Conservation (phyloP, 2,888 invertebrate species). For the Smittia sp. region DNA sequence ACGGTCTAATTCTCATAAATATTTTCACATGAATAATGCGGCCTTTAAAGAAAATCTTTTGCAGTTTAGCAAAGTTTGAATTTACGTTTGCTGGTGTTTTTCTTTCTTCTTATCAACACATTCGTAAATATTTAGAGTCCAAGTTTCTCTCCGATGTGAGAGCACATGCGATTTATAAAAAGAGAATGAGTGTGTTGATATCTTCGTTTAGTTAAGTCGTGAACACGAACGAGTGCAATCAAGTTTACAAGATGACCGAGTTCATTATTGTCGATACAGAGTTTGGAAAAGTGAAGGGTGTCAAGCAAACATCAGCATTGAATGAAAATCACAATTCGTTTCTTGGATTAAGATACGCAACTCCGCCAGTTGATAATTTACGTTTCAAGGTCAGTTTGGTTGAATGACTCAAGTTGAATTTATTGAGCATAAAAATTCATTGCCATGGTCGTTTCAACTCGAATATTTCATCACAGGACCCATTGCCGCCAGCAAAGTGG, state of each 20-base stretch:
- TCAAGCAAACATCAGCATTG: background rate
- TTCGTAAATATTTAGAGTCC: background rate
- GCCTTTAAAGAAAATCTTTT: slow-evolving; percentile 13
- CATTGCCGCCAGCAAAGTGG: slow-evolving; percentile 1
- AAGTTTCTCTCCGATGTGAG: background rate
- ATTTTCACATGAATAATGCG: slow-evolving; percentile 35
- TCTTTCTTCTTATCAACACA: background rate
- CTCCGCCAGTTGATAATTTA: slow-evolving; percentile 16
- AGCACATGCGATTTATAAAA: too few relatives aligned
- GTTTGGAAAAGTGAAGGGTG: slow-evolving; percentile 23
- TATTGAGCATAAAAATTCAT: background rate
- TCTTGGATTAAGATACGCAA: slow-evolving; percentile 23
- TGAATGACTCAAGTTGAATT: slow-evolving; percentile 2
- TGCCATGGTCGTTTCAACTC: background rate
- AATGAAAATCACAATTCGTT: background rate
- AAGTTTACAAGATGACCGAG: background rate
- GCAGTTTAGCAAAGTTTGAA: slow-evolving; percentile 35
- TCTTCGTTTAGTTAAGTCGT: too few relatives aligned
- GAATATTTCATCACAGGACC: slow-evolving; percentile 47
- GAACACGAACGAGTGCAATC: too few relatives aligned
- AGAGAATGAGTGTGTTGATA: too few relatives aligned
- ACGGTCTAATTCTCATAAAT: slow-evolving; percentile 38
- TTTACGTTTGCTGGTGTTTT: background rate
- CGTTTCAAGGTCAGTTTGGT: slow-evolving; percentile 22
- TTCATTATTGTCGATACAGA: slow-evolving; percentile 24